Base-by-base conservation (phyloP, 2,113 vertebrate genomes). In the Hassar affinis region DNA sequence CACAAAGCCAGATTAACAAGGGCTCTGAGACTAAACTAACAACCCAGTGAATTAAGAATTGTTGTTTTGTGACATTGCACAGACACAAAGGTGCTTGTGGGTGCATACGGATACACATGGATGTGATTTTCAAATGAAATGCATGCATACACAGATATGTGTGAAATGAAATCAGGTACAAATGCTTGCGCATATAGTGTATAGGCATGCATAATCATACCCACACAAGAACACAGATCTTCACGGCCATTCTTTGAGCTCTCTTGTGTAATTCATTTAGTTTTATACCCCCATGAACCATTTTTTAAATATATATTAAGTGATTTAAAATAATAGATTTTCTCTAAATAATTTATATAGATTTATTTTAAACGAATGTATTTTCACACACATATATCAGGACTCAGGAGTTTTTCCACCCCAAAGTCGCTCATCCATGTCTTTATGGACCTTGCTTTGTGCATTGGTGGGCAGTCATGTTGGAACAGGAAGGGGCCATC, bases 1-100 rank as follows among this genome's bases (percentile, higher is more conserved):
- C 68, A 51, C 62, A 80, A 56, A 54, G 71, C 78, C 61, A 83
- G 51, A 79, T 87, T 84, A 86, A 92, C 91, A 83, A 84, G 83
- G 86, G 56, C 90, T 82, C 88, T 90, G 91, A 93, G 91, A 84
- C 86, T 85, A 88, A 89, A 90, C 78, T 89, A 62, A 87, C 83
- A 90, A 81, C 0, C 1, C 81, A 85, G 84, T 91, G 42, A 89
- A 92, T 93, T 64, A 83, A 72, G 52, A 30, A 81, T 8, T 38
- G 62, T 81, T 14, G 69, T 81, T 84, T 87, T 79, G 25, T 79
- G 47, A 45, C 62, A 22, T 51, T 62, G 54, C 74, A 81, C 3
- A 59, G 5, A 71, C 4, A 47, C 33, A 71, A 42, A 47, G 20
- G 33, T 33, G 15, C 38, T 74, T 51, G 30, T 4, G 18, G n/a